Conservation (phyloP, 2,888 invertebrate genomes). For the Lithophane ornitopus region DNA sequence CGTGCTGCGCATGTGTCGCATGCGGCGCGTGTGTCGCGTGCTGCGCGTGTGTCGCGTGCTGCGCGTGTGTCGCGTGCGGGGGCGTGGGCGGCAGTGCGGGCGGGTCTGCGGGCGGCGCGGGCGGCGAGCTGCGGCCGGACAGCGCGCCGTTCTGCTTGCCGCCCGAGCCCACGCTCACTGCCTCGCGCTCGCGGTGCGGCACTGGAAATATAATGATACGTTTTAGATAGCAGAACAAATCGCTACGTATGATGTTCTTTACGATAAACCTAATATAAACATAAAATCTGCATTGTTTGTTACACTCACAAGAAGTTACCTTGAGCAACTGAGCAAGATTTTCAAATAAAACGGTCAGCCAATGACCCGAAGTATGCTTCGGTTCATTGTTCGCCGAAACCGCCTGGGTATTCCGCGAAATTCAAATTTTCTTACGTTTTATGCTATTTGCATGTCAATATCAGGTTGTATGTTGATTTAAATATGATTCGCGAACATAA, state of each 20-base stretch:
- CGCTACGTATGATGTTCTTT: neutral
- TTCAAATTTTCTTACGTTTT: too few relatives aligned
- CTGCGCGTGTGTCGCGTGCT: slow-evolving; percentile 28
- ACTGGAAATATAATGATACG: neutral
- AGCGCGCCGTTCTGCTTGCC: slow-evolving; percentile 53
- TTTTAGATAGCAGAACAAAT: too few relatives aligned
- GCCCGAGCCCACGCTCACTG: slow-evolving; percentile 65
- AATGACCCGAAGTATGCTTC: too few relatives aligned
- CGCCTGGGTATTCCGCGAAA: too few relatives aligned
- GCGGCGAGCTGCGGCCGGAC: slow-evolving; percentile 16
- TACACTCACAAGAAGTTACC: neutral
- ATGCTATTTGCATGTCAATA: too few relatives aligned
- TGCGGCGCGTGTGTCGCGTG: neutral
- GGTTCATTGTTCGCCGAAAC: too few relatives aligned
- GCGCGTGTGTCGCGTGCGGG: slow-evolving; percentile 32
- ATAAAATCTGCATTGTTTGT: neutral
- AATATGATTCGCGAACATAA: too few relatives aligned
- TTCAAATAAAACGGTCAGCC: neutral
- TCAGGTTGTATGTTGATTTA: too few relatives aligned
- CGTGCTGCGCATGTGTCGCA: neutral
- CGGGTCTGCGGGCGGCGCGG: slow-evolving; percentile 56
- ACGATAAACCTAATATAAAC: neutral
- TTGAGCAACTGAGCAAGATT: neutral
- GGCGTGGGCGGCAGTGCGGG: slow-evolving; percentile 60
- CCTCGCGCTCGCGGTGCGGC: slow-evolving; percentile 34